phyloP scores from a whole-genome alignment of 1,140 invertebrate genomes.

The Saxidomus purpurata region DNA sequence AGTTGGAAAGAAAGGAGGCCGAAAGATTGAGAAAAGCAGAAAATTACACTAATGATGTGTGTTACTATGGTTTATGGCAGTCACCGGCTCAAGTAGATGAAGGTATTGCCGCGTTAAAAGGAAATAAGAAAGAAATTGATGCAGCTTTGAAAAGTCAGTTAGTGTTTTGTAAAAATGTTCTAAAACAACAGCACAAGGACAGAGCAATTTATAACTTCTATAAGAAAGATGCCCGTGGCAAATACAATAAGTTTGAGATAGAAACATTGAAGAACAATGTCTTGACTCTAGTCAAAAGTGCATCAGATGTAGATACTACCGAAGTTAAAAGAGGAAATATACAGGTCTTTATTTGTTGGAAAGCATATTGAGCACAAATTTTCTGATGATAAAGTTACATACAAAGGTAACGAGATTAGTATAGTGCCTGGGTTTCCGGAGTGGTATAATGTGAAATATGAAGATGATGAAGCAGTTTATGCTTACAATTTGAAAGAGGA shows the following conservation, averaged over 20 bases:
- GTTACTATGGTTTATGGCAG: slow-evolving; percentile 47
- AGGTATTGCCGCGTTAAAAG: neutral
- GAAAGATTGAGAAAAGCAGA: slow-evolving; percentile 10
- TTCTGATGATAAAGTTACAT: neutral
- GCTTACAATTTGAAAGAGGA: too few relatives aligned
- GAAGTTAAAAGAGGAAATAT: neutral
- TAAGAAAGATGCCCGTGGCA: neutral
- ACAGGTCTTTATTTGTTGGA: slow-evolving; percentile 32
- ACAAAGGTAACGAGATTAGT: slow-evolving; percentile 4
- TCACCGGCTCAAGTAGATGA: neutral
- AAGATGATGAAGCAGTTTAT: slow-evolving; percentile 55
- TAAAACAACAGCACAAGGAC: slow-evolving; percentile 14
- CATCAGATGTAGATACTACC: too few relatives aligned
- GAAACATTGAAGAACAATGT: too few relatives aligned
- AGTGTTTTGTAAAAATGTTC: neutral
- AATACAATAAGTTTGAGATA: neutral
- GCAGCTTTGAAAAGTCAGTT: slow-evolving; percentile 2
- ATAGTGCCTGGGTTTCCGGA: slow-evolving; percentile 51
- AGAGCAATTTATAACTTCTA: neutral
- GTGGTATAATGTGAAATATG: slow-evolving; percentile 68
- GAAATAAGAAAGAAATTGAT: neutral
- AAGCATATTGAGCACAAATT: slow-evolving; percentile 58
- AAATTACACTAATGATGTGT: slow-evolving; percentile 5
- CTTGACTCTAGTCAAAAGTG: too few relatives aligned
- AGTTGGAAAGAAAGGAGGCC: neutral